Evolutionary conservation across 2,113 vertebrate species (phyloP).

Genomic region (Seriola rivoliana): DNA sequence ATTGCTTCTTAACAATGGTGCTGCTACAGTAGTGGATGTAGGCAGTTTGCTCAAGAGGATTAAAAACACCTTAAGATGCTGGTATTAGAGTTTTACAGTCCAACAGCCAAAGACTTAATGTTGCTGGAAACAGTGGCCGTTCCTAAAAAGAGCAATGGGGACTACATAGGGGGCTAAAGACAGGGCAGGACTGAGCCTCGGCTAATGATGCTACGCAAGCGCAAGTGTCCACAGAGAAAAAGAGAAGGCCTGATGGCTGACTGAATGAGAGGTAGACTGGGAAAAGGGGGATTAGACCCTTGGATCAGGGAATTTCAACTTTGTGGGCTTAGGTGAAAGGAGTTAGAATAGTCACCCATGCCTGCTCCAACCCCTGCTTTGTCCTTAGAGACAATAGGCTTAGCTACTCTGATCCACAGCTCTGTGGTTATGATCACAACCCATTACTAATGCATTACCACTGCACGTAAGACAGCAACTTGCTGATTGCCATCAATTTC

Average conservation of each 20-base stretch:
- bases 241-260: conserved; percentile 71
- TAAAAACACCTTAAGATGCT: conserved; percentile 76
- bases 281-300: conserved; percentile 81
- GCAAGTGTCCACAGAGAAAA: conserved; percentile 62
- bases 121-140: conserved; percentile 73
- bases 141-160: conserved; percentile 78
- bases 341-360: conserved; percentile 71
- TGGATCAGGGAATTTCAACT: conserved; percentile 75
- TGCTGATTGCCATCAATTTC: conserved; percentile 80
- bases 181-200: conserved; percentile 69
- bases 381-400: conserved; percentile 82
- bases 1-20: conserved; percentile 28
- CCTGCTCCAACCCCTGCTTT: conserved; percentile 72
- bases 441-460: conserved; percentile 75
- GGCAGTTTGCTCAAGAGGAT: conserved; percentile 77
- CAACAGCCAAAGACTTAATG: conserved; percentile 73
- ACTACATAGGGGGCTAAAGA: conserved; percentile 70
- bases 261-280: conserved; percentile 62
- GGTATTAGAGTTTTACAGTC: conserved; percentile 78
- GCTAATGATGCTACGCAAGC: conserved; percentile 80
- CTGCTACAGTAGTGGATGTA: conserved; percentile 21
- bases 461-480: conserved; percentile 73
- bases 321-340: conserved; percentile 68
- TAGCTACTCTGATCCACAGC: conserved; percentile 69
- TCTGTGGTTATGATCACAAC: conserved; percentile 74